Evolutionary conservation across 2,888 invertebrate species (phyloP), one percentile per base, ranked within the genome.

Genomic region (Papilio demoleus): DNA sequence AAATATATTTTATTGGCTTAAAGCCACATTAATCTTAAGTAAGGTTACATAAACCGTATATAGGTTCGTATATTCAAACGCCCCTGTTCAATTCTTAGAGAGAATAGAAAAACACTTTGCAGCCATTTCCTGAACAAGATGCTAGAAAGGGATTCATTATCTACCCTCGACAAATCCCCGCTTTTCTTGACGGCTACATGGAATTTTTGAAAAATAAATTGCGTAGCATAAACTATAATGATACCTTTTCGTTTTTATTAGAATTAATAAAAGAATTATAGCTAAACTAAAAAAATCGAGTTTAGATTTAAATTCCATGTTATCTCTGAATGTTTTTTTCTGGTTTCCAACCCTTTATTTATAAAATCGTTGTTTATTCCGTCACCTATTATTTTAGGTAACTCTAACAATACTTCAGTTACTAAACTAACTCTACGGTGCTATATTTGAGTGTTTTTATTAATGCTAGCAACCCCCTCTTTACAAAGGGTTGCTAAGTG

Each of bases 21-120:
- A 58, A 36, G 12, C 11, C 4, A 12, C 19, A 36, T n/a, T 34
- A 59, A 22, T 36, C 47, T 6, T 47, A 17, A 68, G 56, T 45
- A 59, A 34, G 50, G 24, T 24, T 53, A 24, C 34, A 31, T 53
- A 68, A 58, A 27, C 40, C 40, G 17, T 64, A 64, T n/a, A n/a
- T 72, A 58, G 67, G 73, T 74, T 72, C 76, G 75, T 74, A 77
- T 75, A 75, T 75, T 73, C 77, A 78, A 78, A 73, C 81, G 79
- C 81, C 74, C 79, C 76, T 75, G 77, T 81, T 79, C 79, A 56
- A 14, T 50, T 64, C 59, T 60, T 60, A 60, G 77, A 76, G 83
- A 80, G 83, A 88, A 87, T 88, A 88, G 89, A 90, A 91, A 90
- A 92, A 89, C 91, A 90, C 90, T 91, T 90, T 88, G 85, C 85